phyloP scores from a whole-genome alignment of 1,140 invertebrate species.

The Halyomorpha halys region DNA sequence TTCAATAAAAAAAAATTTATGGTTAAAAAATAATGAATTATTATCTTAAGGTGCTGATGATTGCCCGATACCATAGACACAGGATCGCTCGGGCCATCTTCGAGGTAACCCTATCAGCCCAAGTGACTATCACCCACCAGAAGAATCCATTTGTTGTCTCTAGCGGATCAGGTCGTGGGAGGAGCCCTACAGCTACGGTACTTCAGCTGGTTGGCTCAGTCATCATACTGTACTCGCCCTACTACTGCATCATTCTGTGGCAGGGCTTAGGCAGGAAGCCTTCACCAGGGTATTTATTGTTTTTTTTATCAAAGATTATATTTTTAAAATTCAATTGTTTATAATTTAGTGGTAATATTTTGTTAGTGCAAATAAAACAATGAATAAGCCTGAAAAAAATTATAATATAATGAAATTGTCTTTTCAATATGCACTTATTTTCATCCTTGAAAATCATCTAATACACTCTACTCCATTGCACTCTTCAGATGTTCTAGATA shows the following conservation, averaged over 20 bases:
- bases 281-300: constrained; percentile 13
- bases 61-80: constrained; percentile 68
- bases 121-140: constrained; percentile 72
- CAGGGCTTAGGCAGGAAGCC: constrained; percentile 36
- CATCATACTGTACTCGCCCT: constrained; percentile 59
- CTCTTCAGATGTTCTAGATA: too few species aligned
- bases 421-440: too few species aligned
- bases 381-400: too few species aligned
- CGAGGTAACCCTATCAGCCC: constrained; percentile 69
- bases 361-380: too few species aligned
- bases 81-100: constrained; percentile 74
- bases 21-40: too few species aligned
- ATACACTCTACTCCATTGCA: too few species aligned
- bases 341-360: too few species aligned
- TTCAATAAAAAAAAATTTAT: too few species aligned
- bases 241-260: constrained; percentile 60
- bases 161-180: constrained; percentile 40
- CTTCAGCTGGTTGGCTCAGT: constrained; percentile 52
- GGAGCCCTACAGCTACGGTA: constrained; percentile 56
- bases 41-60: constrained; percentile 50
- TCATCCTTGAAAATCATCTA: too few species aligned
- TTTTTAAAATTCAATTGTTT: too few species aligned
- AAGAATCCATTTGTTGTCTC: constrained; percentile 52
- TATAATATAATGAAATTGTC: too few species aligned
- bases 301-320: too few species aligned